A percentile compares a stretch with the other conserved stretches of the same genome.
These are phyloP conservation scores for Sebastes jordani DNA, from an alignment of 2,797 vertebrate genomes.

Conservation along the genomic window DNA sequence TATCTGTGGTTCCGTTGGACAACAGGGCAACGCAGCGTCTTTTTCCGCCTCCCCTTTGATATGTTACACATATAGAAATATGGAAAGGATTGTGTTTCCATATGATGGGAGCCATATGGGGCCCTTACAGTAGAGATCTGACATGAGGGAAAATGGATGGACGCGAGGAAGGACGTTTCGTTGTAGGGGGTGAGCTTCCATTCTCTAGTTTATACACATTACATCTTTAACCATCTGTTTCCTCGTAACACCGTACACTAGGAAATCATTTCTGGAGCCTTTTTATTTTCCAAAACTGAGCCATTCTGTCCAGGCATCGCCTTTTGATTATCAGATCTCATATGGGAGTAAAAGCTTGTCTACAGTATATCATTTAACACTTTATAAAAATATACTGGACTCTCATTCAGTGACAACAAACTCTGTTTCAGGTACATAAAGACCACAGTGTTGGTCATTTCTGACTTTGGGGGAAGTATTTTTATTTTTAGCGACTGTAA, in stretches of 20 bases:
- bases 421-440: background rate
- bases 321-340: background rate
- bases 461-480: background rate
- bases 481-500: no score
- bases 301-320: background rate
- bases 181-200: background rate
- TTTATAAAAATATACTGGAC: background rate
- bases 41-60: conserved; percentile 6
- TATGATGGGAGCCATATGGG: conserved; percentile 31
- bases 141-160: background rate
- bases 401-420: background rate
- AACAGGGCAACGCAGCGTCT: background rate
- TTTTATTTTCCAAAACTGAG: background rate
- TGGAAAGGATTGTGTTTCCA: conserved; percentile 12
- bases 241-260: background rate
- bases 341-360: background rate
- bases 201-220: background rate
- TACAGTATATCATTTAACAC: background rate
- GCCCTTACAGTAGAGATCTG: background rate
- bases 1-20: background rate
- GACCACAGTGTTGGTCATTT: no score
- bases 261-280: background rate
- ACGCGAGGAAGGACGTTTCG: background rate
- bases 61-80: background rate
- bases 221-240: conserved; percentile 19